Evolutionary conservation across 2,113 vertebrate species (phyloP), one percentile per base, ranked within the genome.

Genomic region (Nestor notabilis): DNA sequence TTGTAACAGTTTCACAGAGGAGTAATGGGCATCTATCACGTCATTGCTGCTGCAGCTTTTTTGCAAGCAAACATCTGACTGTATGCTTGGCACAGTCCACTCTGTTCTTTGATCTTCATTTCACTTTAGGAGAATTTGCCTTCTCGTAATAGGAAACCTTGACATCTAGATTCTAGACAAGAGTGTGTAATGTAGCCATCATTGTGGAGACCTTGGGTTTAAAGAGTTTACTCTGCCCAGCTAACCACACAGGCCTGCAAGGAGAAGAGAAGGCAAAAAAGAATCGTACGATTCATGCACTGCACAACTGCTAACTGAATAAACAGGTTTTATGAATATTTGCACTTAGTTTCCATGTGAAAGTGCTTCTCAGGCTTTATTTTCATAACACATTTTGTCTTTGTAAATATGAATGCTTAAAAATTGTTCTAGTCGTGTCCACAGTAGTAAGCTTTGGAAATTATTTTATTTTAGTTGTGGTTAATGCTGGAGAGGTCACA

Each of bases 101-200:
- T 6, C 5, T 31, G 43, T 2, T 20, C 81, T 75, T 50, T 47
- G 13, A 25, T 35, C 63, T 63, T 47, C 13, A 7, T 39, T 47
- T 72, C n/a, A 20, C 27, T 50, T n/a, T 2, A 49, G n/a, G 7
- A 70, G 33, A 21, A 14, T 4, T 33, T 31, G 41, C 74, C 61
- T 65, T 5, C 7, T 60, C 28, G 41, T 17, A 13, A 13, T 2
- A 84, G 41, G 31, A 86, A 66, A 20, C 21, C 14, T 35, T 49
- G 23, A 14, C n/a, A 35, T 33, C 31, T 28, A n/a, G 69, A 2
- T 49, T 87, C 41, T 49, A 75, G 77, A 49, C 13, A 2, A 0
- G 6, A 0, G 0, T 24, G 41, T 3, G 2, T 8, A 60, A 17
- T 12, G 10, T 17, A 18, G 17, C 33, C 11, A n/a, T 77, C 37